A percentile compares a stretch with the other conserved stretches of the same genome.
phyloP scores from a whole-genome alignment of 2,888 invertebrate genomes.

The Callyntrura sp. region DNA sequence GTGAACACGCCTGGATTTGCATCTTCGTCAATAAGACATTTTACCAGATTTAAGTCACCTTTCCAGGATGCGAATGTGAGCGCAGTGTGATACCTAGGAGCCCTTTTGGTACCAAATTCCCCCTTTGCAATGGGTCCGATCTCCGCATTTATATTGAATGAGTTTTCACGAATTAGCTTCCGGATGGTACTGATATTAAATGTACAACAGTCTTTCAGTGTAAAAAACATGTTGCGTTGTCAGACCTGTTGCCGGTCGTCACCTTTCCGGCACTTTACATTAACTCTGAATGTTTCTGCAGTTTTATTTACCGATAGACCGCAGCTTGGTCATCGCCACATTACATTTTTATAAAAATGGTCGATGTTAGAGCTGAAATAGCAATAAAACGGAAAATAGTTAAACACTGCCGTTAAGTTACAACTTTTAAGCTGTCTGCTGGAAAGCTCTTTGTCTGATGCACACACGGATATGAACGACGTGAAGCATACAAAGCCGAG shows the following conservation, averaged over 20 bases:
- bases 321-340: background rate
- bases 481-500: slow-evolving; percentile 14
- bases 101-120: background rate
- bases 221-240: slow-evolving; percentile 24
- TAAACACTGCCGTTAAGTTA: slow-evolving; percentile 22
- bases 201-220: background rate
- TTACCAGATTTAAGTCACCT: slow-evolving; percentile 35
- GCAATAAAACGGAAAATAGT: too few species aligned
- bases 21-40: slow-evolving; percentile 27
- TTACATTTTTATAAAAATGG: background rate
- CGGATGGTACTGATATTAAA: background rate
- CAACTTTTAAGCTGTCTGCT: background rate
- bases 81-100: slow-evolving; percentile 26
- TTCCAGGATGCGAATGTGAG: slow-evolving; percentile 40
- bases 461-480: background rate
- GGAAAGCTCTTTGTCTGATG: slow-evolving; percentile 9
- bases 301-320: background rate
- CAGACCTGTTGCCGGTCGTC: background rate
- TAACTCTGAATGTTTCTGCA: slow-evolving; percentile 2
- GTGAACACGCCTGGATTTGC: slow-evolving; percentile 28
- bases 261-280: background rate
- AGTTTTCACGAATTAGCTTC: slow-evolving; percentile 11
- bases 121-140: slow-evolving; percentile 23
- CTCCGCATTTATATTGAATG: slow-evolving; percentile 23
- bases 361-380: background rate